Base-by-base conservation (phyloP, 2,797 vertebrate species). In the Graptemys geographica region DNA sequence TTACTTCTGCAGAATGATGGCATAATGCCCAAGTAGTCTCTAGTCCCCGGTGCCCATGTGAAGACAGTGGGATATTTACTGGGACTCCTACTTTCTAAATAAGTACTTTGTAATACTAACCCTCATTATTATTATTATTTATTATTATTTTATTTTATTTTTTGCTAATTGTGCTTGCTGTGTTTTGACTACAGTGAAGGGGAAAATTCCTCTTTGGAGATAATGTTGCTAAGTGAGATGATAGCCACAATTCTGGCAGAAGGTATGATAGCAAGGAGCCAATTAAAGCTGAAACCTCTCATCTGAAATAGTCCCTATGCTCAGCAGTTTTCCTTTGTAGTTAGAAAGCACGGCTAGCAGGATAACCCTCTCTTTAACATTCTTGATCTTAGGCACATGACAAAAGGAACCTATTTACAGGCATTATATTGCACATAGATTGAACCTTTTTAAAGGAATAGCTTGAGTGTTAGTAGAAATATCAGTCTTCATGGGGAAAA, bases 131-230 rank as follows among this genome's bases (percentile, higher is more conserved):
- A 53, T 55, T 55, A 55, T 55, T 55, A 55, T 55, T 55, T 55
- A 55, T 55, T 55, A 53, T 55, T 55, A 8, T 44, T 27, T 41
- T 41, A 41, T 41, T 57, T 41, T 57, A 19, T 51, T 87, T 84
- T 78, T 56, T 56, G 6, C 41, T 2, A 6, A 23, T 69, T 80
- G 9, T 81, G n/a, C 81, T 89, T 91, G 84, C 88, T 94, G 56
- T 79, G 33, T 44, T 94, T 80, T 83, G 62, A 69, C 56, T 93
- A 31, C 44, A 62, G 33, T 8, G 65, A 6, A 44, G 83, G 81
- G 84, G 82, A 91, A 90, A 92, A 88, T 33, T 79, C 33, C 23
- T 33, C 83, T 90, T 95, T 65, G 69, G 78, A 91, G 41, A 19
- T 83, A 81, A 33, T 80, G 69, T 49, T 85, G 69, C 92, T 81